Conservation (phyloP, 1,140 invertebrate genomes). For the Gonatopus flavifemur region DNA sequence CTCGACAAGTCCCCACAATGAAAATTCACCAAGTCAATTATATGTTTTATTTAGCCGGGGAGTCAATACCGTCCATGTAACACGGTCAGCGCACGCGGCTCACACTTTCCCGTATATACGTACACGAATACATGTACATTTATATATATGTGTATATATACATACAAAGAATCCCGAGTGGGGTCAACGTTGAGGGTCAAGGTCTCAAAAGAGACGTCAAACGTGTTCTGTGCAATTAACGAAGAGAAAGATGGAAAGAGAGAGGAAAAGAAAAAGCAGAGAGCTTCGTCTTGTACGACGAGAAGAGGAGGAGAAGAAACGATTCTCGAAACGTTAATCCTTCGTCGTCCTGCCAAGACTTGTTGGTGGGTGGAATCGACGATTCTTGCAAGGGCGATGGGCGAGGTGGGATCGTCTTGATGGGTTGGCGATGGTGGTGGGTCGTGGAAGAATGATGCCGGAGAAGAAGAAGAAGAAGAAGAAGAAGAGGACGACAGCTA, state of each 20-base stretch:
- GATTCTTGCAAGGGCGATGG: conserved; percentile 32
- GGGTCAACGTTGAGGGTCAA: conserved; percentile 17
- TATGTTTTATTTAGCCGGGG: no score
- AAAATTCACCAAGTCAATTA: no score
- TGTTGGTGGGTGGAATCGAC: conserved; percentile 47
- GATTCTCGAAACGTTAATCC: conserved; percentile 2
- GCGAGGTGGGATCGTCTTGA: conserved; percentile 47
- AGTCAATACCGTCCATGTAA: no score
- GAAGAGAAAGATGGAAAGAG: not conserved
- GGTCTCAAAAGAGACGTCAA: conserved; percentile 7
- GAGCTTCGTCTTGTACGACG: not conserved
- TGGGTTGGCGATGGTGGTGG: conserved; percentile 48
- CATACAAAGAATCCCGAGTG: not conserved
- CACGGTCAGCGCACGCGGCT: no score
- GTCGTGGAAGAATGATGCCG: conserved; percentile 35
- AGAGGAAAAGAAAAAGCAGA: not conserved
- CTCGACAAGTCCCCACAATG: no score
- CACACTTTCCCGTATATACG: no score
- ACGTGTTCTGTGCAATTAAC: conserved; percentile 3
- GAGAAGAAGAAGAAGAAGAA: conserved; percentile 16
- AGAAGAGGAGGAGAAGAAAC: conserved; percentile 4
- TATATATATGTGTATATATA: no score
- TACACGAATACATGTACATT: no score
- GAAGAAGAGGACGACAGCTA: not conserved
- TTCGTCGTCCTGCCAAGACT: conserved; percentile 12